Conservation (phyloP, 37 sponge, comb jelly and placozoan species). For the Beroe ovata region DNA sequence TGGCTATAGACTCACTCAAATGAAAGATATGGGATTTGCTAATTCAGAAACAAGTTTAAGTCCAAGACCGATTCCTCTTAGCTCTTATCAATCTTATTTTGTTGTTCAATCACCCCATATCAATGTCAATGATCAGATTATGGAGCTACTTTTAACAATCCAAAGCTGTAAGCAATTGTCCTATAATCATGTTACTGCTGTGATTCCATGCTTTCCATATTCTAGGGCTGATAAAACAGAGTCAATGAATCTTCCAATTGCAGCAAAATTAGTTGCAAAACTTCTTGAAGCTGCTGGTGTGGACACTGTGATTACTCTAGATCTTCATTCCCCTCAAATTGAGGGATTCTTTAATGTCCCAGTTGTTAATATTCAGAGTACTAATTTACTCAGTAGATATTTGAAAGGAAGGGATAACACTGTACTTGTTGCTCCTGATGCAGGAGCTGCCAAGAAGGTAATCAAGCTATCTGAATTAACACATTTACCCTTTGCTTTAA, state of each 20-base stretch:
- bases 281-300: conserved; percentile 34
- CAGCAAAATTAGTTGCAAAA: background rate
- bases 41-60: conserved; percentile 14
- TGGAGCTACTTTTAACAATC: conserved; percentile 18
- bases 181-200: background rate
- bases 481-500: conserved; percentile 40
- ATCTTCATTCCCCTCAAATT: conserved; percentile 31
- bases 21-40: background rate
- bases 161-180: conserved; percentile 1
- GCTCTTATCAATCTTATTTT: background rate
- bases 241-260: conserved; percentile 25
- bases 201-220: conserved; percentile 41
- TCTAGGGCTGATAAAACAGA: conserved; percentile 44
- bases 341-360: conserved; percentile 55
- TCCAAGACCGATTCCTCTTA: background rate
- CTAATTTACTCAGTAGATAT: background rate
- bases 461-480: conserved; percentile 10
- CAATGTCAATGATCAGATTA: conserved; percentile 15
- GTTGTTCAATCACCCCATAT: conserved; percentile 26
- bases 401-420: background rate
- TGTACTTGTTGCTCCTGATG: conserved; percentile 55
- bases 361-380: conserved; percentile 14
- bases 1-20: background rate
- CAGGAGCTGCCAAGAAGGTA: conserved; percentile 42
- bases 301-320: conserved; percentile 36